phyloP scores from a whole-genome alignment of 2,113 vertebrate genomes.

The Scophthalmus maximus region DNA sequence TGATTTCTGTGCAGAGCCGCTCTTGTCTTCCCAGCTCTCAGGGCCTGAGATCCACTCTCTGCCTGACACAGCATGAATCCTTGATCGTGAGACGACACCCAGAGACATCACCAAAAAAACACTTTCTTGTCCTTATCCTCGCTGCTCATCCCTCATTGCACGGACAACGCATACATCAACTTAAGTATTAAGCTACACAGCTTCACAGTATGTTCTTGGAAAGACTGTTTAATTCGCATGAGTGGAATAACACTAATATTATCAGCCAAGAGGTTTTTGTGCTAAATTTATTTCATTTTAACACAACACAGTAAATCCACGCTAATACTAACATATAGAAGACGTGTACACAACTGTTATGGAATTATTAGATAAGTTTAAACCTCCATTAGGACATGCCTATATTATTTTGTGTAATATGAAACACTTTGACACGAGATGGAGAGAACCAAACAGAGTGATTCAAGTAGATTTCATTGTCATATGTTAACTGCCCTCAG shows the following conservation, averaged over 20 bases:
- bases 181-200: slow-evolving; percentile 33
- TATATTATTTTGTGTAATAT: too few relatives aligned
- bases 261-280: slow-evolving; percentile 8
- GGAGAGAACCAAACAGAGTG: neutral
- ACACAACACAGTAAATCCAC: too few relatives aligned
- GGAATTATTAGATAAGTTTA: neutral
- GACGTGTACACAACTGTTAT: neutral
- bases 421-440: too few relatives aligned
- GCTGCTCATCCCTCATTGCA: slow-evolving; percentile 44
- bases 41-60: slow-evolving; percentile 50
- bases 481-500: slow-evolving; percentile 5
- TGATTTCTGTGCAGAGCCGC: slow-evolving; percentile 57
- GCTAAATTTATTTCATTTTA: too few relatives aligned
- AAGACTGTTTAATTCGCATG: slow-evolving; percentile 27
- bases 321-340: too few relatives aligned
- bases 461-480: neutral
- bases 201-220: slow-evolving; percentile 21
- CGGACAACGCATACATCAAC: slow-evolving; percentile 46
- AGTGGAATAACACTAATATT: slow-evolving; percentile 29
- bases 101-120: slow-evolving; percentile 59
- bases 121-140: slow-evolving; percentile 48
- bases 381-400: neutral
- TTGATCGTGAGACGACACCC: slow-evolving; percentile 64
- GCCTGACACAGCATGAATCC: slow-evolving; percentile 70
- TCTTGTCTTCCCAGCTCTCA: slow-evolving; percentile 60